Evolutionary conservation across 2,113 vertebrate genomes (phyloP).

Genomic region (Hippocampus abdominalis): DNA sequence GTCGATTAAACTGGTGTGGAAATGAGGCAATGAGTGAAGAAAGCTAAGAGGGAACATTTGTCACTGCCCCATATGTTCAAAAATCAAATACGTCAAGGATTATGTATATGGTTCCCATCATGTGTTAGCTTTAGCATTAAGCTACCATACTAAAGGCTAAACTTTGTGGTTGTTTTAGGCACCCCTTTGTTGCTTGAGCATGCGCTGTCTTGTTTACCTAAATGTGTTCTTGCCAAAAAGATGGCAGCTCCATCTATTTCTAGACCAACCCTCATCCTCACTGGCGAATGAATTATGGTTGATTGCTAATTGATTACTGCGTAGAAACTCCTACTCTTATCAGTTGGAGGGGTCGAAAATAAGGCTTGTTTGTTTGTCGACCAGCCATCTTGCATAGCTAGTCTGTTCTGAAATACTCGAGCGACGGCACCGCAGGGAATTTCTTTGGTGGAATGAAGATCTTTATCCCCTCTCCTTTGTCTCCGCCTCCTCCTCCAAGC

Average conservation of each 20-base stretch:
- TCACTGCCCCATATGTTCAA: neutral
- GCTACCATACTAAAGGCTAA: neutral
- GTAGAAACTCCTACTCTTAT: neutral
- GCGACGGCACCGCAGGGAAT: constrained; percentile 1
- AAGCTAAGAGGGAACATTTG: no score
- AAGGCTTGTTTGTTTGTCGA: neutral
- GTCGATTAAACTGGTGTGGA: no score
- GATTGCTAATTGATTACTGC: neutral
- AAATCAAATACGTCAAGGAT: neutral
- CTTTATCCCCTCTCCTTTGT: neutral
- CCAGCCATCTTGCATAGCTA: neutral
- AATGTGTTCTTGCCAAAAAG: neutral
- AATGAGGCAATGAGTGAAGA: no score
- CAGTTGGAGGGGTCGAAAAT: neutral
- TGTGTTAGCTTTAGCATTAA: neutral
- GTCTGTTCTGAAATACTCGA: neutral
- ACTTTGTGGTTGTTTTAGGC: neutral
- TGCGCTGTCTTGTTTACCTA: no score
- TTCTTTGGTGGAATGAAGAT: constrained; percentile 25
- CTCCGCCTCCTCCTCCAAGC: neutral
- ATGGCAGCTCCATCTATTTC: neutral
- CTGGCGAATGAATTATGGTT: neutral
- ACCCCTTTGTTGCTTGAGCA: neutral
- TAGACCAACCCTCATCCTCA: neutral
- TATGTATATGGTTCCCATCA: neutral